These are phyloP conservation scores for Enoplosus armatus DNA, from an alignment of 2,797 vertebrate species.

Conservation along the genomic window DNA sequence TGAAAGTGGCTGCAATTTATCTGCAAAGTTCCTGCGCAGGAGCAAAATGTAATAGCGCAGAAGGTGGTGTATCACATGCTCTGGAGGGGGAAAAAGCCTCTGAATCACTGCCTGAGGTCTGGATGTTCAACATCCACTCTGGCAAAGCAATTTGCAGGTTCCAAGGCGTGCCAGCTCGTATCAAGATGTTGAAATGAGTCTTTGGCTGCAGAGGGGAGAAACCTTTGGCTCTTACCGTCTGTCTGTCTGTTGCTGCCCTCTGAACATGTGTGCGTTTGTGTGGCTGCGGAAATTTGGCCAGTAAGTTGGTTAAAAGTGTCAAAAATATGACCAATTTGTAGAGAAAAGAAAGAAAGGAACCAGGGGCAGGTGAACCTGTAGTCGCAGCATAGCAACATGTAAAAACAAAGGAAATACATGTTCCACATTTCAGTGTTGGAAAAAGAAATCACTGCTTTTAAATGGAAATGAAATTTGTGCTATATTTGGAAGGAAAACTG, in stretches of 20 bases:
- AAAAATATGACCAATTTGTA: too few relatives aligned
- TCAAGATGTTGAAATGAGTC: conserved; percentile 23
- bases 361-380: too few relatives aligned
- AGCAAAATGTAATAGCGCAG: background rate
- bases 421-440: too few relatives aligned
- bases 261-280: background rate
- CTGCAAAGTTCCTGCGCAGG: background rate
- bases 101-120: background rate
- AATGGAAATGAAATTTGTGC: too few relatives aligned
- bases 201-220: background rate
- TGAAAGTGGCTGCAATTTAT: background rate
- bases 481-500: too few relatives aligned
- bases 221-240: background rate
- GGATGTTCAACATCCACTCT: conserved; percentile 12
- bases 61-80: background rate
- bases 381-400: too few relatives aligned
- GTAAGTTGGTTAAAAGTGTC: background rate
- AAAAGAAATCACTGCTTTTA: too few relatives aligned
- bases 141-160: conserved; percentile 32
- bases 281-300: background rate
- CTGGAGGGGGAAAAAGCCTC: background rate
- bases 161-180: background rate
- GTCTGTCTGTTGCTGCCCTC: background rate
- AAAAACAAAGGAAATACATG: too few relatives aligned
- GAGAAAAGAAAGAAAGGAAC: too few relatives aligned